phyloP scores from a whole-genome alignment of 1,140 invertebrate species.

The Drosophila setifemur region DNA sequence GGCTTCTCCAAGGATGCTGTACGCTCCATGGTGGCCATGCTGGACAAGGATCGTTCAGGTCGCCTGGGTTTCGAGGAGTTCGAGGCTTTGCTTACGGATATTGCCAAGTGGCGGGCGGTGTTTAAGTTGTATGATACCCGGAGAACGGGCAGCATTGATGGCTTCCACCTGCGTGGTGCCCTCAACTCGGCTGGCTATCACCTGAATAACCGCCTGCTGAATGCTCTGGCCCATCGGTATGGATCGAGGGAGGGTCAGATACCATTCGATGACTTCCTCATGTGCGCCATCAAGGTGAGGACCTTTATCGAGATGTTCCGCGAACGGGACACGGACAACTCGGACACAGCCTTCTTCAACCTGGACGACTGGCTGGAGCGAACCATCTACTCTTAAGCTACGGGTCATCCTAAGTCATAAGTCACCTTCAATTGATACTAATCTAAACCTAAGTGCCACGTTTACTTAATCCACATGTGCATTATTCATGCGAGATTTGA shows the following conservation, averaged over 20 bases:
- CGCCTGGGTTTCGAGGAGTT: slow-evolving; percentile 98
- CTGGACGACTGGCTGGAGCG: slow-evolving; percentile 94
- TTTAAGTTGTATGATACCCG: slow-evolving; percentile 94
- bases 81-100: slow-evolving; percentile 92
- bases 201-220: slow-evolving; percentile 94
- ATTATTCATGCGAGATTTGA: slow-evolving; percentile 4
- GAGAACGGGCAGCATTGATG: slow-evolving; percentile 90
- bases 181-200: slow-evolving; percentile 94
- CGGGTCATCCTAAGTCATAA: slow-evolving; percentile 16
- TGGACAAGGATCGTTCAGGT: slow-evolving; percentile 95
- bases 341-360: slow-evolving; percentile 90
- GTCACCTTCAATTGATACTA: slow-evolving; percentile 38
- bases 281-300: slow-evolving; percentile 96
- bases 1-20: slow-evolving; percentile 97
- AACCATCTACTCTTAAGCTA: slow-evolving; percentile 87
- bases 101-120: slow-evolving; percentile 94
- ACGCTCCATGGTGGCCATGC: slow-evolving; percentile 97
- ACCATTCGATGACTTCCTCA: slow-evolving; percentile 96
- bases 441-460: slow-evolving; percentile 71
- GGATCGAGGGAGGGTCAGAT: slow-evolving; percentile 92
- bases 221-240: slow-evolving; percentile 95
- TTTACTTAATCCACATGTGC: slow-evolving; percentile 51
- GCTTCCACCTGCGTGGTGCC: slow-evolving; percentile 93
- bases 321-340: slow-evolving; percentile 87
- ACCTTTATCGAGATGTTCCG: slow-evolving; percentile 95